These are phyloP conservation scores for Tachina grossa DNA, from an alignment of 2,888 invertebrate species.

Conservation along the genomic window DNA sequence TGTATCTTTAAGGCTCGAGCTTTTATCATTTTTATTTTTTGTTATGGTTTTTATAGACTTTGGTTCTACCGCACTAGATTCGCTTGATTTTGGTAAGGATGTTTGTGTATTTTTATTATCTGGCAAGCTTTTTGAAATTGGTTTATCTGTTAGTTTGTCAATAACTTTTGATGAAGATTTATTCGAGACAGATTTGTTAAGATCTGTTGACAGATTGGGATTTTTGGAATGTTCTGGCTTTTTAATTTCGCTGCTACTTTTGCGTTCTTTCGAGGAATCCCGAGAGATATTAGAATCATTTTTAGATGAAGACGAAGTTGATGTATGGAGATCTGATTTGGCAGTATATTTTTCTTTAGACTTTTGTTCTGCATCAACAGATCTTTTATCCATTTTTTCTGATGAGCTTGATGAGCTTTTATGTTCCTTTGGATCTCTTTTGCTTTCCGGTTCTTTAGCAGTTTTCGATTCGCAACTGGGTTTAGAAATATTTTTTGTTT, in stretches of 20 bases:
- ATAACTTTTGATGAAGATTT: neutral
- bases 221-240: conserved; percentile 25
- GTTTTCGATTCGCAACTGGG: neutral
- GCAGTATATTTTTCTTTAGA: conserved; percentile 6
- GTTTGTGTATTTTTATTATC: conserved; percentile 1
- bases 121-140: neutral
- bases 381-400: conserved; percentile 26
- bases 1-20: neutral
- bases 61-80: neutral
- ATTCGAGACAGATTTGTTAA: conserved; percentile 20
- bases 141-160: neutral
- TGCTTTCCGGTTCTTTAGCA: neutral
- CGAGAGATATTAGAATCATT: neutral
- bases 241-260: conserved; percentile 10
- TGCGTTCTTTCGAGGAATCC: conserved; percentile 47
- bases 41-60: neutral
- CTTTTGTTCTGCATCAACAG: neutral
- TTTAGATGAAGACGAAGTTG: conserved; percentile 7
- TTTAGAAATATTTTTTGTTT: conserved; percentile 14
- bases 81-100: neutral
- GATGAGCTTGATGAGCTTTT: conserved; percentile 20
- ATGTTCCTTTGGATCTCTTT: conserved; percentile 9
- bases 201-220: neutral
- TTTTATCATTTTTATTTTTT: conserved; percentile 5
- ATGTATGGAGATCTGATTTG: neutral